Evolutionary conservation across 1,140 invertebrate species (phyloP), one percentile per base, ranked within the genome.

Genomic region (Nylanderia fulva): DNA sequence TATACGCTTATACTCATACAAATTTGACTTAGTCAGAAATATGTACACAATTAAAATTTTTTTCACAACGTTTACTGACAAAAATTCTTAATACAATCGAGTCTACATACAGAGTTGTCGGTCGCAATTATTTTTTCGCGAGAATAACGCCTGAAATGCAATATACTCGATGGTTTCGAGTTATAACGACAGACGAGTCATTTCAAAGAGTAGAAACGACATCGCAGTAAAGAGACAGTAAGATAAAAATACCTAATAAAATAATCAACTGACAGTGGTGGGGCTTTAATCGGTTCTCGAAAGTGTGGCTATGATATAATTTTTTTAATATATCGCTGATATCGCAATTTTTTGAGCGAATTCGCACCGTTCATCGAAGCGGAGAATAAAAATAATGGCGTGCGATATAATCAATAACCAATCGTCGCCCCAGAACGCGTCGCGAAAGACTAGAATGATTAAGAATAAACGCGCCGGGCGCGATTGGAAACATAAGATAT

Each of bases 371-470:
- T 79, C 39, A 45, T 86, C 39, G 63, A 66, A 80, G 69, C 64
- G 24, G 42, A 84, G 61, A 71, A 60, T 56, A 24, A 69, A 64
- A 29, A 63, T 13, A 76, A 85, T 76, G 66, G 64, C 66, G 84
- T 60, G 58, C 84, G 72, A 77, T 66, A 4, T 45, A 66, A 54
- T 56, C 13, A 24, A 48, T 71, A 48, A 77, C 86, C 88, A 89
- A 93, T 93, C 88, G 86, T 79, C 72, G 86, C 92, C 88, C 90
- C 92, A 90, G 58, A 90, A 82, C 88, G 86, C 87, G 89, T 93
- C 91, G 61, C 42, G 90, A 92, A 91, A 93, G 93, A 93, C 93
- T 93, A 93, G 93, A 93, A 93, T 93, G 91, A 93, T 92, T 93
- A 93, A 92, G 85, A 92, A 90, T 92, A 88, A 90, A 86, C 88